These are phyloP conservation scores for Thaumetopoea pityocampa DNA, from an alignment of 1,140 invertebrate genomes.

Conservation along the genomic window DNA sequence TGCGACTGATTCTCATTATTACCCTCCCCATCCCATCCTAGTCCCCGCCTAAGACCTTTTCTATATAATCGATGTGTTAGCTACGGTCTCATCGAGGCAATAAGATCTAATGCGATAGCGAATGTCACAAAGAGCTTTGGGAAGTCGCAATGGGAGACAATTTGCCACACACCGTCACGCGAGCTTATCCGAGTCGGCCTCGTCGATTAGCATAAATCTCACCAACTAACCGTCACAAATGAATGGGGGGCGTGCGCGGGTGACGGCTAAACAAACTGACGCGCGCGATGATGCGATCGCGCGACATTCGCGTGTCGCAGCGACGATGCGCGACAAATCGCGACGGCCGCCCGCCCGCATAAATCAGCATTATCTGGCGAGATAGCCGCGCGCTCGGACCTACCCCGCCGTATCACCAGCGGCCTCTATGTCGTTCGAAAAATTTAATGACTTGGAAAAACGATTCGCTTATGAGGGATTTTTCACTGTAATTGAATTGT, in stretches of 20 bases:
- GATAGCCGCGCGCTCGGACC: conserved; percentile 66
- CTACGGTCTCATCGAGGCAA: conserved; percentile 28
- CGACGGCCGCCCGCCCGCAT: conserved; percentile 59
- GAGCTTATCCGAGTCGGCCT: conserved; percentile 60
- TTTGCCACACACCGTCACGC: conserved; percentile 66
- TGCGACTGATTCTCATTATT: conserved; percentile 12
- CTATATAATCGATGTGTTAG: conserved; percentile 31
- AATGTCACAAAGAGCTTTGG: conserved; percentile 37
- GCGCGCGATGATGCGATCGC: conserved; percentile 38
- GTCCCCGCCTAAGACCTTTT: too few species aligned
- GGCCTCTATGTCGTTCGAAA: conserved; percentile 70
- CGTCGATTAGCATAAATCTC: conserved; percentile 74
- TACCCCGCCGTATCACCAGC: conserved; percentile 66
- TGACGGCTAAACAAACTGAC: conserved; percentile 42
- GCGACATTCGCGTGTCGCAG: conserved; percentile 48
- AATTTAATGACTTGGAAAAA: conserved; percentile 76
- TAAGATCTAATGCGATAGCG: conserved; percentile 36
- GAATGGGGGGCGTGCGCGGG: conserved; percentile 33
- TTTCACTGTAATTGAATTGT: conserved; percentile 75
- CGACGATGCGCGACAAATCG: conserved; percentile 67
- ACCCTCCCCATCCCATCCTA: conserved; percentile 23
- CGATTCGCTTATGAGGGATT: conserved; percentile 75
- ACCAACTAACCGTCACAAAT: conserved; percentile 70
- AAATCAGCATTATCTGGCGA: conserved; percentile 75
- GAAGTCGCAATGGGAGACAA: conserved; percentile 56